Conservation (phyloP, 2,113 vertebrate species). For the Ophiodon elongatus region DNA sequence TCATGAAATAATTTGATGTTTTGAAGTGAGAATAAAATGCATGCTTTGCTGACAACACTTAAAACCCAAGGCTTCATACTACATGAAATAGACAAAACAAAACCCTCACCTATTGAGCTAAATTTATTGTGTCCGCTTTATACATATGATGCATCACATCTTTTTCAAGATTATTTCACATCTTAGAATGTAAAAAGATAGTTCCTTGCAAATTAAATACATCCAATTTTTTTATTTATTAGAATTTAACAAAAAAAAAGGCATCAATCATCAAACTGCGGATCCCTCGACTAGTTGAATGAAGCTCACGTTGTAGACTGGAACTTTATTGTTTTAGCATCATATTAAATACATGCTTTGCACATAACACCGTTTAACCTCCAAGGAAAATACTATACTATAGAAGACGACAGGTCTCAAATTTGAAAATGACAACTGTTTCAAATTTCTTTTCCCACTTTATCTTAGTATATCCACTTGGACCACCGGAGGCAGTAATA, state of each 20-base stretch:
- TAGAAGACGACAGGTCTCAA: background rate
- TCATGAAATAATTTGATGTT: constrained; percentile 4
- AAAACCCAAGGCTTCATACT: background rate
- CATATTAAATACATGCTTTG: background rate
- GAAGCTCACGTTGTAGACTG: background rate
- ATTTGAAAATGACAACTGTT: background rate
- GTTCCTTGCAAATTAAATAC: background rate
- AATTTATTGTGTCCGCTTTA: background rate
- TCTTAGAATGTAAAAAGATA: background rate
- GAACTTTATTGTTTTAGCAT: constrained; percentile 4
- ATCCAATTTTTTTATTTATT: background rate
- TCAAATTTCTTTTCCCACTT: background rate
- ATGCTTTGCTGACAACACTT: constrained; percentile 3
- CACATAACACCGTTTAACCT: background rate
- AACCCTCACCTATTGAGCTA: background rate
- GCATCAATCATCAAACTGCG: background rate
- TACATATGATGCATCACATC: background rate
- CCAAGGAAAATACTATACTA: background rate
- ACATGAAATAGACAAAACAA: constrained; percentile 14
- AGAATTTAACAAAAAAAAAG: too few species aligned
- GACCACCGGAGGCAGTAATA: background rate
- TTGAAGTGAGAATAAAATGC: constrained; percentile 31
- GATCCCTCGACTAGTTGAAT: background rate
- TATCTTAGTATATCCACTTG: background rate
- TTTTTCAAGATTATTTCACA: constrained; percentile 5